A percentile compares a stretch with the other conserved stretches of the same genome.
These are phyloP conservation scores for Chrysomela aeneicollis DNA, from an alignment of 2,888 invertebrate species.

Conservation along the genomic window DNA sequence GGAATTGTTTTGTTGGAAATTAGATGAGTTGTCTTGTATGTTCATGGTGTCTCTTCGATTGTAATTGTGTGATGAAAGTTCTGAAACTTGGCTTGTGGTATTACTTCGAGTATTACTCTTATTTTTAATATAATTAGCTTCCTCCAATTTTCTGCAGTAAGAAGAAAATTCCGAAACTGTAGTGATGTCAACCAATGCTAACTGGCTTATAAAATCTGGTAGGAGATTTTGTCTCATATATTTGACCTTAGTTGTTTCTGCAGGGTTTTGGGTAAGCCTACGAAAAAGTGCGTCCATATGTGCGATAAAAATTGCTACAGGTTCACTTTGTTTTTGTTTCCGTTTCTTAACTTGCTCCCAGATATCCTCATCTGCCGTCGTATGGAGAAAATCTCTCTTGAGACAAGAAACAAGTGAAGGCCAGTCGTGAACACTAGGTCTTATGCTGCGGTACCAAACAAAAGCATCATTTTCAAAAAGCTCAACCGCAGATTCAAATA, in stretches of 20 bases:
- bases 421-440: not conserved
- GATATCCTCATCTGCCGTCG: conserved; percentile 10
- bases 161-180: not conserved
- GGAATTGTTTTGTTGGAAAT: too few relatives aligned
- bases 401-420: conserved; percentile 10
- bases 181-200: conserved; percentile 13
- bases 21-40: too few relatives aligned
- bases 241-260: conserved; percentile 6
- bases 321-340: conserved; percentile 10
- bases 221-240: conserved; percentile 6
- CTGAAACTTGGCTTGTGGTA: not conserved
- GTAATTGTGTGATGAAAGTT: too few relatives aligned
- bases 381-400: conserved; percentile 18
- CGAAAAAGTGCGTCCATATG: conserved; percentile 2
- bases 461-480: not conserved
- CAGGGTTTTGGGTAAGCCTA: not conserved
- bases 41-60: too few relatives aligned
- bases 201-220: not conserved
- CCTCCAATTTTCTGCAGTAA: not conserved
- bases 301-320: conserved; percentile 17
- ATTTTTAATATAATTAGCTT: not conserved
- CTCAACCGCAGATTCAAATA: too few relatives aligned
- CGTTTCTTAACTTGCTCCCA: conserved; percentile 23
- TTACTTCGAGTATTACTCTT: not conserved
- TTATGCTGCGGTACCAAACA: not conserved